phyloP scores from a whole-genome alignment of 2,797 vertebrate species.

The Sparus aurata region DNA sequence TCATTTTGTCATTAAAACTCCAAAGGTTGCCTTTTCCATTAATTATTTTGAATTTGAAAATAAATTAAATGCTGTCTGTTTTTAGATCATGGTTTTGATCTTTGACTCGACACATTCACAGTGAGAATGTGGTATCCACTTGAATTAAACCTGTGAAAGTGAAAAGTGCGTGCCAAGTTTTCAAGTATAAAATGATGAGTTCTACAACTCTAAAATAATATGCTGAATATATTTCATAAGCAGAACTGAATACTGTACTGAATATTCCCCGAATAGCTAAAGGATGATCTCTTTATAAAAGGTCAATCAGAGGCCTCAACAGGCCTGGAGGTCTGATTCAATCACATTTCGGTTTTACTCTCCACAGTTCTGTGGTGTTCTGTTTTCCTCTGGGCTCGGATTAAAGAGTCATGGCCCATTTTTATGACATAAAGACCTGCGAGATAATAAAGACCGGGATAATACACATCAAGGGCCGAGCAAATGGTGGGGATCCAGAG shows the following conservation, averaged over 20 bases:
- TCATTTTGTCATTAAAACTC: not conserved
- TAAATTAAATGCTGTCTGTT: too few relatives aligned
- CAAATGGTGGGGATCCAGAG: conserved; percentile 25
- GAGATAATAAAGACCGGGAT: conserved; percentile 15
- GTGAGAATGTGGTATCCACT: not conserved
- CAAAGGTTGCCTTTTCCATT: too few relatives aligned
- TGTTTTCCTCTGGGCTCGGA: not conserved
- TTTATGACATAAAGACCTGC: conserved; percentile 25
- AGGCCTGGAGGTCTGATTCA: too few relatives aligned
- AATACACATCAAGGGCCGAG: conserved; percentile 26
- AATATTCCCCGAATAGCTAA: not conserved
- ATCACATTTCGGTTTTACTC: not conserved
- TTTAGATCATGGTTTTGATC: too few relatives aligned
- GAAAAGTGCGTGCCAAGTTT: not conserved
- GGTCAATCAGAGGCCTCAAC: not conserved
- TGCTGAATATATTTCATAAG: not conserved
- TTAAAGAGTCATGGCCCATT: conserved; percentile 26
- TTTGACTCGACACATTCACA: not conserved
- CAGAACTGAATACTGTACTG: too few relatives aligned
- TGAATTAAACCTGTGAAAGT: not conserved
- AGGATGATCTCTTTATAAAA: not conserved
- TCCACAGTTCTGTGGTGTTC: not conserved
- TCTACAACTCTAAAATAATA: not conserved
- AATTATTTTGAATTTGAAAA: too few relatives aligned
- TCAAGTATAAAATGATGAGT: not conserved